Evolutionary conservation across 2,797 vertebrate genomes (phyloP).

Genomic region (Naso thynnoides): DNA sequence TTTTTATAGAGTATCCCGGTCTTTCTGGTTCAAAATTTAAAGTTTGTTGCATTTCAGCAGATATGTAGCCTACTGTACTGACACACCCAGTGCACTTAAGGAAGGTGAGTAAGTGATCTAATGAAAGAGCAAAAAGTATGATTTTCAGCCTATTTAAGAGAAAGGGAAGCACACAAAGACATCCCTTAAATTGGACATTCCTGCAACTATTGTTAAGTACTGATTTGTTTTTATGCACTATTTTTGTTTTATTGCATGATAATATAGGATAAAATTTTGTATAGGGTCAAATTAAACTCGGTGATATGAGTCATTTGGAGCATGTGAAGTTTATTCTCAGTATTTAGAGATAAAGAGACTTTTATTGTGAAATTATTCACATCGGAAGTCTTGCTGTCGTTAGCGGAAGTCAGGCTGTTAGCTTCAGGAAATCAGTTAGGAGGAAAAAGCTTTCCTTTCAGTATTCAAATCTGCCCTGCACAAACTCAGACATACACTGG

Average conservation of each 20-base stretch:
- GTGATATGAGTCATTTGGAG: background rate
- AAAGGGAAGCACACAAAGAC: too few species aligned
- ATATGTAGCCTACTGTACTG: too few species aligned
- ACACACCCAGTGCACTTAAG: too few species aligned
- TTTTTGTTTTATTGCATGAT: background rate
- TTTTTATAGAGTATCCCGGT: too few species aligned
- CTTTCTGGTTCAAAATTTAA: too few species aligned
- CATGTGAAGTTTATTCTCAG: background rate
- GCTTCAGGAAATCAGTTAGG: constrained; percentile 66
- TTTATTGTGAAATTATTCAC: constrained; percentile 55
- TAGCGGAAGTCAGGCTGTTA: constrained; percentile 66
- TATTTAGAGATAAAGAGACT: background rate
- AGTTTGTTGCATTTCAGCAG: too few species aligned
- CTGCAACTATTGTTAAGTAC: background rate
- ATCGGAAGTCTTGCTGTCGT: constrained; percentile 44
- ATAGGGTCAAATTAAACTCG: background rate
- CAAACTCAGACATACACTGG: constrained; percentile 1
- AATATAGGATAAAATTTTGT: background rate
- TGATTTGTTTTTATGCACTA: background rate
- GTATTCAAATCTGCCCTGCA: constrained; percentile 30
- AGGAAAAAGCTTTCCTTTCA: constrained; percentile 55
- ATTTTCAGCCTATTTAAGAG: too few species aligned
- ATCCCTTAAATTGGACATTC: background rate
- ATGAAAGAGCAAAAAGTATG: too few species aligned
- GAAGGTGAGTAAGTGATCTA: too few species aligned